phyloP scores from a whole-genome alignment of 2,888 invertebrate genomes.

The Athetis lepigone region DNA sequence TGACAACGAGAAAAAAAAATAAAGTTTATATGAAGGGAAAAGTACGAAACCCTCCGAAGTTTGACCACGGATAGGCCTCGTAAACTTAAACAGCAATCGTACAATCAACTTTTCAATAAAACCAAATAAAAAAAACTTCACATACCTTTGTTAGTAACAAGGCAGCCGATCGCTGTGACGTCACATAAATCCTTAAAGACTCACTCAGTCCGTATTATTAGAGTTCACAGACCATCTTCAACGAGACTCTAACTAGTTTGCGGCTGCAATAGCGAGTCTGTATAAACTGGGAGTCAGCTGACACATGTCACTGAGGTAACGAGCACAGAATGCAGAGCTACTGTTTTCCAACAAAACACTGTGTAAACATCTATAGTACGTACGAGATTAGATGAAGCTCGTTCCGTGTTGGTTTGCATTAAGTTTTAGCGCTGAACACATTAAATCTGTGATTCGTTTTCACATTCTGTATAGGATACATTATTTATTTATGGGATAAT shows the following conservation, averaged over 20 bases:
- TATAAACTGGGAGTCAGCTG: slow-evolving; percentile 69
- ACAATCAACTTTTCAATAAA: slow-evolving; percentile 10
- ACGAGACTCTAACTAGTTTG: slow-evolving; percentile 63
- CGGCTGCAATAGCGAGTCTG: slow-evolving; percentile 58
- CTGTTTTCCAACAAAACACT: slow-evolving; percentile 68
- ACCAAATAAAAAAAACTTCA: slow-evolving; percentile 19
- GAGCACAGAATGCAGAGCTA: slow-evolving; percentile 69
- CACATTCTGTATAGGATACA: slow-evolving; percentile 32
- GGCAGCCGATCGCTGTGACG: slow-evolving; percentile 48
- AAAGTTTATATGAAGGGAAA: too few relatives aligned
- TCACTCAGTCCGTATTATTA: slow-evolving; percentile 59
- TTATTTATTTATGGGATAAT: slow-evolving; percentile 40
- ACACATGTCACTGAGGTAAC: slow-evolving; percentile 71
- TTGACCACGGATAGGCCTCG: too few relatives aligned
- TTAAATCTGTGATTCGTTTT: slow-evolving; percentile 43
- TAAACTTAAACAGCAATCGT: neutral
- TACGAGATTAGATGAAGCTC: slow-evolving; percentile 47
- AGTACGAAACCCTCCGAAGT: too few relatives aligned
- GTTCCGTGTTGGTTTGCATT: slow-evolving; percentile 53
- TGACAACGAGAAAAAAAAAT: too few relatives aligned
- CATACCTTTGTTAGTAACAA: slow-evolving; percentile 45
- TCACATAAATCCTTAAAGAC: slow-evolving; percentile 65
- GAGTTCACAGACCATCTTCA: slow-evolving; percentile 62
- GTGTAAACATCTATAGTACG: slow-evolving; percentile 33
- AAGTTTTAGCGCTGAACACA: slow-evolving; percentile 45